Base-by-base conservation (phyloP, 64 coral and sea anemone species). In the Cladopsammia gracilis region DNA sequence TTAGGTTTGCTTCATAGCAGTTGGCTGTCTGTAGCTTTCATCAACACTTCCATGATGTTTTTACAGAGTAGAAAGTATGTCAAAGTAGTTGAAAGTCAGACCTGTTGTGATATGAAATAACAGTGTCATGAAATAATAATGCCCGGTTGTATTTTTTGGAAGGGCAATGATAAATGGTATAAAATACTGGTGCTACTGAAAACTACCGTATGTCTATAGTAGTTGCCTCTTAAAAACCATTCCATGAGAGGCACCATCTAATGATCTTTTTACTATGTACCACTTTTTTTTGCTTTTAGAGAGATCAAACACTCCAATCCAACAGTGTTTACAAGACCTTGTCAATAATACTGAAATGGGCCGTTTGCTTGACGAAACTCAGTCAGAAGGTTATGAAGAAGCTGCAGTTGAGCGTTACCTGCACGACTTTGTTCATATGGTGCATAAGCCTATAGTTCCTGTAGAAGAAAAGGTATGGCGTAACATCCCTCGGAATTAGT, bases 391-490 rank as follows among this genome's bases (percentile, higher is more conserved):
- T 50, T 85, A 76, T 45, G 80, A 85, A 57, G 72, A 86, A 68
- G 59, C 70, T 62, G 81, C 89, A 71, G 78, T 91, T 50, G 12
- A 72, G 78, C 78, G 57, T 61, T 91, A 91, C 20, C 78, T 91
- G 43, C 78, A 91, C 48, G 89, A 91, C 44, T 91, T 91, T 64
- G 89, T 84, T 59, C 89, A 91, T 43, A 91, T 84, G 78, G 70
- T 62, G 49, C 71, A 70, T 42, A 84, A 83, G 46, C 78, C 89
- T 15, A 59, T 71, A 62, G 89, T 48, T 44, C 52, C 42, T 48
- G 89, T 60, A 22, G 89, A 91, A 44, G 89, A 51, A 58, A n/a
- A 91, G 89, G 89, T 91, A 82, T 47, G 80, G 18, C 19, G 3
- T 66, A 0, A 67, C 2, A 66, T 54, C 49, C 2, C 34, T 34